Percentiles rank a stretch among this genome's conserved stretches.
These are phyloP conservation scores for Petrocephalus schoutedeni DNA, from an alignment of 2,797 vertebrate species.

Conservation along the genomic window DNA sequence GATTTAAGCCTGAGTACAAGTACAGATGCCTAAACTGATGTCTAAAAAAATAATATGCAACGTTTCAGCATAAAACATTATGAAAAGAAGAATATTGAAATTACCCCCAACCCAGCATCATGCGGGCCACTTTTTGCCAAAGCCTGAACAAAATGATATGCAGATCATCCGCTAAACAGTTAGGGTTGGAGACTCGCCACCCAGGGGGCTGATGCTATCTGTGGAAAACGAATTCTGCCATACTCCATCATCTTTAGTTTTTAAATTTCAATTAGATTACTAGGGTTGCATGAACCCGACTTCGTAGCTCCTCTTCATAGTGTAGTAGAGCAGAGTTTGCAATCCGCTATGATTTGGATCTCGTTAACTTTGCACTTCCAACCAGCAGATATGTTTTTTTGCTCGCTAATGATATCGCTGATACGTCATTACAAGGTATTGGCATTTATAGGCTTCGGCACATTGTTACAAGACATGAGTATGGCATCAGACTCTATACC, in stretches of 20 bases:
- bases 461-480: neutral
- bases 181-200: neutral
- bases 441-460: neutral
- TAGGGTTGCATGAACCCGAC: too few species aligned
- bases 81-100: neutral
- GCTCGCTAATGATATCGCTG: neutral
- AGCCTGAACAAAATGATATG: neutral
- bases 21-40: neutral
- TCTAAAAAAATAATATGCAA: neutral
- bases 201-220: neutral
- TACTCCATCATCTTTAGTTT: too few species aligned
- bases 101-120: neutral
- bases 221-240: neutral
- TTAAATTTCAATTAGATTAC: too few species aligned
- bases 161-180: neutral
- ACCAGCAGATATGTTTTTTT: too few species aligned
- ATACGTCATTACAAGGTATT: neutral
- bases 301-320: too few species aligned
- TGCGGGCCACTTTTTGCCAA: neutral
- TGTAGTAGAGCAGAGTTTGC: too few species aligned
- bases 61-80: neutral
- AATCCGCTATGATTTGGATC: too few species aligned
- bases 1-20: neutral
- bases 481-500: neutral
- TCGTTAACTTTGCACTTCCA: too few species aligned